Percentiles rank a stretch among this genome's conserved stretches.
Evolutionary conservation across 2,888 invertebrate species (phyloP).

Genomic region (Dusona sp.): DNA sequence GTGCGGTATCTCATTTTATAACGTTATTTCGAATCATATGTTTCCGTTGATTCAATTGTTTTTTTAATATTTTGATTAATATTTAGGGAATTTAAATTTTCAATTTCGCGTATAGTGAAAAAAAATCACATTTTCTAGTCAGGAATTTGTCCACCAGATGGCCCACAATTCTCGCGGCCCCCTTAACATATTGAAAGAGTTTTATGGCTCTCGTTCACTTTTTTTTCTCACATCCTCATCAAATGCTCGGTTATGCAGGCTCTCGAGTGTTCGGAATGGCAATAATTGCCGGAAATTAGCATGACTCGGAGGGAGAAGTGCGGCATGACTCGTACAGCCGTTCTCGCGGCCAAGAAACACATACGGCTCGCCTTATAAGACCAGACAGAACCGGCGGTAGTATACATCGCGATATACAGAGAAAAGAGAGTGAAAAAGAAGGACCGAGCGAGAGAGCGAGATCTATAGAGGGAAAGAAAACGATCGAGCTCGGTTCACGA

Average conservation of each 20-base stretch:
- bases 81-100: background rate
- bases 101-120: background rate
- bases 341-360: constrained; percentile 56
- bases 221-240: background rate
- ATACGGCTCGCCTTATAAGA: constrained; percentile 78
- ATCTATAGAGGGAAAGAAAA: constrained; percentile 2
- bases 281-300: constrained; percentile 70
- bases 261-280: constrained; percentile 43
- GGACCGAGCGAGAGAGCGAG: constrained; percentile 34
- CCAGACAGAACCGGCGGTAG: constrained; percentile 57
- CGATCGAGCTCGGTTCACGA: constrained; percentile 46
- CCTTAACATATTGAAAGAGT: background rate
- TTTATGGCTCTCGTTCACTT: background rate
- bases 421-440: constrained; percentile 27
- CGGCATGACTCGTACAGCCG: constrained; percentile 42
- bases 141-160: background rate
- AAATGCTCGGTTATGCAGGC: constrained; percentile 32
- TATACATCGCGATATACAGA: constrained; percentile 18
- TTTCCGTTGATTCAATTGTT: background rate
- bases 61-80: background rate
- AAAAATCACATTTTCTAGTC: background rate
- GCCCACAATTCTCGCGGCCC: background rate
- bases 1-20: background rate
- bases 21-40: background rate
- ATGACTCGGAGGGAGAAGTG: constrained; percentile 54